These are phyloP conservation scores for Apamea sordens DNA, from an alignment of 2,888 invertebrate species.

Conservation along the genomic window DNA sequence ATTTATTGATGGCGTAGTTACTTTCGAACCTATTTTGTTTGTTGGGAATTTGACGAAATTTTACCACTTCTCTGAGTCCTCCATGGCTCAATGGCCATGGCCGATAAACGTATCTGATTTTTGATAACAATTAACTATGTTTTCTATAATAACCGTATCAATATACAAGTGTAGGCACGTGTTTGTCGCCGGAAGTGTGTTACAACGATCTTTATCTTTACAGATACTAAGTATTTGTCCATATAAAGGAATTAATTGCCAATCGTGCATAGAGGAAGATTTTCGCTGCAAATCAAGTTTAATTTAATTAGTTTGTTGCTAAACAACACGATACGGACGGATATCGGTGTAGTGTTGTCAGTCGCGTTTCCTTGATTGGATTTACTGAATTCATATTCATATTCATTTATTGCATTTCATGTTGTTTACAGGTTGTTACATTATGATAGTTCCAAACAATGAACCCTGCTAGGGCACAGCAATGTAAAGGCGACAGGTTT, in stretches of 20 bases:
- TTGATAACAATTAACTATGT: slow-evolving; percentile 14
- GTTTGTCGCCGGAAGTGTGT: slow-evolving; percentile 14
- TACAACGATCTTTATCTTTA: slow-evolving; percentile 34
- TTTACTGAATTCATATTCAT: too few relatives aligned
- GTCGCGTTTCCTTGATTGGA: slow-evolving; percentile 46
- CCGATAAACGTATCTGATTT: slow-evolving; percentile 15
- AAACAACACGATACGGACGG: slow-evolving; percentile 37
- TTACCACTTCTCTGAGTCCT: too few relatives aligned
- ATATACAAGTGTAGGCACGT: neutral
- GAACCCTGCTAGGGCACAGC: too few relatives aligned
- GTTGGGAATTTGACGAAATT: neutral
- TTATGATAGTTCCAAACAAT: too few relatives aligned
- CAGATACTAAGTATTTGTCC: slow-evolving; percentile 28
- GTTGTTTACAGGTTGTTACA: too few relatives aligned
- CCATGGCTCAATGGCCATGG: neutral
- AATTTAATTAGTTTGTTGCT: slow-evolving; percentile 46
- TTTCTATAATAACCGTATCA: slow-evolving; percentile 10
- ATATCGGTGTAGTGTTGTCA: slow-evolving; percentile 44
- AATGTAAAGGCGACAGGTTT: too few relatives aligned
- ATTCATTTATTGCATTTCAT: too few relatives aligned
- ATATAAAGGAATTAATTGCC: slow-evolving; percentile 31
- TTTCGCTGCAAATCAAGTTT: slow-evolving; percentile 48
- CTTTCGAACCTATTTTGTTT: neutral
- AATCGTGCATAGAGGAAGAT: slow-evolving; percentile 47
- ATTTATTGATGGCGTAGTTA: neutral